Percentiles rank a stretch among this genome's conserved stretches.
These are phyloP conservation scores for Muraenolepis orangiensis DNA, from an alignment of 2,797 vertebrate species.

Conservation along the genomic window DNA sequence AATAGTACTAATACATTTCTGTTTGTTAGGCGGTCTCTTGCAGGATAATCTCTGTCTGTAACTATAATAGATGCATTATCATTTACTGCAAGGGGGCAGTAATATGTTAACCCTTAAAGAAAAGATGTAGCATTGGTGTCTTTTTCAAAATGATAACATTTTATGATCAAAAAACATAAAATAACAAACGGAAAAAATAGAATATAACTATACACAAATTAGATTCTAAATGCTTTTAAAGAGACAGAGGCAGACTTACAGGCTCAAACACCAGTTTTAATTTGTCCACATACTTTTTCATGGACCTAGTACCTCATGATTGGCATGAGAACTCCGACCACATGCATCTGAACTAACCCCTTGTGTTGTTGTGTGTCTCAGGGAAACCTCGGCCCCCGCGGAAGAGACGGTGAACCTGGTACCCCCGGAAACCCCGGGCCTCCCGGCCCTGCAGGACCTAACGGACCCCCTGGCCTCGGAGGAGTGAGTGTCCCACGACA, in stretches of 20 bases:
- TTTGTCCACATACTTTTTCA: background rate
- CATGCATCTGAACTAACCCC: background rate
- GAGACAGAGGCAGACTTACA: too few species aligned
- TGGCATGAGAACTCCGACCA: constrained; percentile 32
- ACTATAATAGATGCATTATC: background rate
- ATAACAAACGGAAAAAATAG: too few species aligned
- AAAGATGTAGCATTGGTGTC: background rate
- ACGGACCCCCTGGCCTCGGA: constrained; percentile 80
- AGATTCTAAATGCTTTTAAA: too few species aligned
- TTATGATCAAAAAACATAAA: too few species aligned
- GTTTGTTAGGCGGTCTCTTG: constrained; percentile 42
- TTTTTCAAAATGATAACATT: background rate
- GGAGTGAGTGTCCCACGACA: constrained; percentile 80
- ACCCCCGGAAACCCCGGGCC: constrained; percentile 91
- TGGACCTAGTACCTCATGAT: constrained; percentile 21
- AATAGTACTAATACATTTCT: constrained; percentile 31
- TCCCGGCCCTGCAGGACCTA: constrained; percentile 81
- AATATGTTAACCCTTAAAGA: background rate
- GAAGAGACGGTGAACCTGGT: constrained; percentile 93
- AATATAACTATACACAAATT: too few species aligned
- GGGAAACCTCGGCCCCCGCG: constrained; percentile 85
- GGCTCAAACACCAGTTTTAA: background rate
- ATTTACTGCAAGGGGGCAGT: background rate
- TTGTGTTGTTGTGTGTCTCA: constrained; percentile 42
- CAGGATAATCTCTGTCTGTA: constrained; percentile 58